phyloP scores from a whole-genome alignment of 2,888 invertebrate genomes.

The Sesia apiformis region DNA sequence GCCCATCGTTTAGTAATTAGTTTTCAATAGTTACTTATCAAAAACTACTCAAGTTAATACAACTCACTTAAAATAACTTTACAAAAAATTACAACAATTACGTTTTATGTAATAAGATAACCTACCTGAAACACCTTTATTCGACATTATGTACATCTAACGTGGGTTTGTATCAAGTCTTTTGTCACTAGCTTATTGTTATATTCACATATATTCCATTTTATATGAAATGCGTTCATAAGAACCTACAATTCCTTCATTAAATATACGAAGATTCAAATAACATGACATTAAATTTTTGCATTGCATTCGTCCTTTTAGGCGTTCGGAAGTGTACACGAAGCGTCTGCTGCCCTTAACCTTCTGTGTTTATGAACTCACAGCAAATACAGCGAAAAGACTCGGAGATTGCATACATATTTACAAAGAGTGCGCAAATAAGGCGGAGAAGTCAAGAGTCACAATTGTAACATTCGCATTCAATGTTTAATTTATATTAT shows the following conservation, averaged over 20 bases:
- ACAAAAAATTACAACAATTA: constrained; percentile 63
- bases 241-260: constrained; percentile 41
- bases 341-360: too few species aligned
- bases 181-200: constrained; percentile 62
- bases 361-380: too few species aligned
- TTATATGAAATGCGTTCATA: constrained; percentile 40
- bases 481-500: constrained; percentile 9
- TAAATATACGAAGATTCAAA: constrained; percentile 2
- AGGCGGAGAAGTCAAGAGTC: constrained; percentile 15
- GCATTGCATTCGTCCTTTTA: too few species aligned
- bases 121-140: constrained; percentile 47
- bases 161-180: constrained; percentile 40
- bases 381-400: constrained; percentile 21
- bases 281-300: too few species aligned
- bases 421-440: constrained; percentile 26
- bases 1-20: constrained; percentile 34
- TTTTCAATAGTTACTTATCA: constrained; percentile 65
- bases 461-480: constrained; percentile 5
- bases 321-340: neutral
- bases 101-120: constrained; percentile 18
- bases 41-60: constrained; percentile 66
- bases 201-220: constrained; percentile 45
- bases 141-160: constrained; percentile 51
- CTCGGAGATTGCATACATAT: constrained; percentile 12
- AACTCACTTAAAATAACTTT: constrained; percentile 59